Percentiles rank a stretch among this genome's conserved stretches.
phyloP scores from a whole-genome alignment of 35 echinoderm and acorn worm species.

The Lytechinus variegatus region DNA sequence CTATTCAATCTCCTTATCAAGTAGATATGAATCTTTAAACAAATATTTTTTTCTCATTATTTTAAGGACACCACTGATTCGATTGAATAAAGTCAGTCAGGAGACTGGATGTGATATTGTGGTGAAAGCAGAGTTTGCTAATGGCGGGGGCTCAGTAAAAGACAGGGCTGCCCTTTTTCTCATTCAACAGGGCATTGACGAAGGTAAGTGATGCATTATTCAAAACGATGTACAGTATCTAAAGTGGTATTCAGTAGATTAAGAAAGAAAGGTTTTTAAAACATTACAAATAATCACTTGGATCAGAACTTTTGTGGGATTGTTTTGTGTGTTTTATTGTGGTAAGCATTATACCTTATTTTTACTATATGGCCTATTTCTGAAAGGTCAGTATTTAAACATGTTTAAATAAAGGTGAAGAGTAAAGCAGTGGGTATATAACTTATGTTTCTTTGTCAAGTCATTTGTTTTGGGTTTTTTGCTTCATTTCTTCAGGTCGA shows the following conservation, averaged over 20 bases:
- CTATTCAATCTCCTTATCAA: too few species aligned
- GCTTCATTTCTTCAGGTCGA: constrained; percentile 46
- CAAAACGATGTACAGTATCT: background rate
- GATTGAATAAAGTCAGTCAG: constrained; percentile 76
- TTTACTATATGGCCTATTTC: too few species aligned
- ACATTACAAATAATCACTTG: too few species aligned
- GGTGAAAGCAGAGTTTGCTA: constrained; percentile 92
- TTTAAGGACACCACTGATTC: constrained; percentile 80
- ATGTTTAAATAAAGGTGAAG: background rate
- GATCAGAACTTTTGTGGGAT: too few species aligned
- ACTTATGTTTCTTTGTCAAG: background rate
- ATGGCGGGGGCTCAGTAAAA: constrained; percentile 96
- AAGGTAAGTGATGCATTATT: constrained; percentile 58
- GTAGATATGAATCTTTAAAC: too few species aligned
- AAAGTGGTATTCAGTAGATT: background rate
- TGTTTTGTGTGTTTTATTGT: too few species aligned
- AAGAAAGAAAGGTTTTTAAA: background rate
- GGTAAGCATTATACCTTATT: too few species aligned
- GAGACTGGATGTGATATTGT: constrained; percentile 89
- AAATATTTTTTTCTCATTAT: background rate
- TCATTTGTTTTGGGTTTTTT: background rate
- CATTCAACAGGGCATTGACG: constrained; percentile 80
- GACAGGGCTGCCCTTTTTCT: constrained; percentile 93
- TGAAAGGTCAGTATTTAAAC: too few species aligned
- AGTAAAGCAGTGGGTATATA: background rate